Base-by-base conservation (phyloP, 1,140 invertebrate genomes). In the Aricia agestis region DNA sequence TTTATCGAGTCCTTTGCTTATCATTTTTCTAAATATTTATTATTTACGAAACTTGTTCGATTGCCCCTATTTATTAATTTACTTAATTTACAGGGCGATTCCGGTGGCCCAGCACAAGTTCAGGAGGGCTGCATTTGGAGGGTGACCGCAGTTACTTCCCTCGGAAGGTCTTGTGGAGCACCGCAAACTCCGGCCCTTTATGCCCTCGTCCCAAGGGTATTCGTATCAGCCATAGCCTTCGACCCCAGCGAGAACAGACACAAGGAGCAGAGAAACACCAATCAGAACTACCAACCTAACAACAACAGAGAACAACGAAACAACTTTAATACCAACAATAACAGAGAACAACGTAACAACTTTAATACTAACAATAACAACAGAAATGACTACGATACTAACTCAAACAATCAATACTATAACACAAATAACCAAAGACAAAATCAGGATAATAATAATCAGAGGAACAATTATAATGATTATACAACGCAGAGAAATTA, bases 41-140 rank as follows among this genome's bases (percentile, higher is more conserved):
- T n/a, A n/a, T n/a, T n/a, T n/a, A n/a, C n/a, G n/a, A n/a, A n/a
- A n/a, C n/a, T n/a, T n/a, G n/a, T n/a, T n/a, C n/a, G n/a, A n/a
- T n/a, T n/a, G n/a, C n/a, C n/a, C n/a, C n/a, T n/a, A n/a, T n/a
- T n/a, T n/a, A n/a, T n/a, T n/a, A n/a, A n/a, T n/a, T n/a, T 25
- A 25, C 3, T 11, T 52, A 52, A 18, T 18, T 75, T 76, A 10
- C 83, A 95, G 92, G 95, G 95, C 73, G 95, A 96, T 80, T 95
- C 95, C 5, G 95, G 95, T 6, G 95, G 94, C 17, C 94, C 94
- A 10, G 84, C 94, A 1, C 94, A 94, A 82, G 77, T 93, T 2
- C 83, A 82, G 67, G 90, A 90, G 71, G 80, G 85, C 17, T 94
- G 93, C 75, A 76, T 90, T 0, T 93, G 92, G 82, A 78, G 93